Evolutionary conservation across 1,140 invertebrate species (phyloP), one percentile per base, ranked within the genome.

Genomic region (Hydropsyche tenuis): DNA sequence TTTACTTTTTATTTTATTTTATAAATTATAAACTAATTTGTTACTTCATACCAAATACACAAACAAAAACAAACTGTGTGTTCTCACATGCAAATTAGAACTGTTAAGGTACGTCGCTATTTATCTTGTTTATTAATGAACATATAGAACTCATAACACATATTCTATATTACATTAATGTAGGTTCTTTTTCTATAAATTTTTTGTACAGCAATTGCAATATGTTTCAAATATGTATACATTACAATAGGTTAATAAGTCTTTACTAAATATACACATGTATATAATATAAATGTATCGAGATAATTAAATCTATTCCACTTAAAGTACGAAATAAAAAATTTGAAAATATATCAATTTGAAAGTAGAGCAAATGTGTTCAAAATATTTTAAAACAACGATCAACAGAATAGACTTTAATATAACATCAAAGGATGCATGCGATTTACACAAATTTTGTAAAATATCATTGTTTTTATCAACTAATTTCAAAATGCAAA

Each of bases 21-120:
- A 53, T 53, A 72, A n/a, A 53, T 43, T 72, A 75, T 69, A 75
- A 75, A 75, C 74, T 75, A 75, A 69, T 73, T 75, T 75, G 71
- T 73, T 70, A 65, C 72, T 69, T 75, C 53, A 75, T 75, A 75
- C 73, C 71, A 75, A 75, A 75, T 75, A 75, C 56, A 42, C 62
- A 73, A 73, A 53, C 27, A 73, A 37, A 73, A 75, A 75, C 74
- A 69, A 73, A 66, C 14, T 62, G 70, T 64, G 37, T 20, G 51
- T 60, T 71, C 64, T 64, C 73, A 56, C 20, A 20, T 14, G 60
- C 23, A 27, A 22, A 74, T 37, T 66, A 72, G 62, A 71, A 70
- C 69, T 65, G 60, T 66, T 48, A 37, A 72, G 43, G 22, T 66
- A 75, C 43, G 46, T 74, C 23, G 60, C 45, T 46, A 73, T 53